Evolutionary conservation across 2,113 vertebrate genomes (phyloP), one percentile per base, ranked within the genome.

Genomic region (Columbina picui): DNA sequence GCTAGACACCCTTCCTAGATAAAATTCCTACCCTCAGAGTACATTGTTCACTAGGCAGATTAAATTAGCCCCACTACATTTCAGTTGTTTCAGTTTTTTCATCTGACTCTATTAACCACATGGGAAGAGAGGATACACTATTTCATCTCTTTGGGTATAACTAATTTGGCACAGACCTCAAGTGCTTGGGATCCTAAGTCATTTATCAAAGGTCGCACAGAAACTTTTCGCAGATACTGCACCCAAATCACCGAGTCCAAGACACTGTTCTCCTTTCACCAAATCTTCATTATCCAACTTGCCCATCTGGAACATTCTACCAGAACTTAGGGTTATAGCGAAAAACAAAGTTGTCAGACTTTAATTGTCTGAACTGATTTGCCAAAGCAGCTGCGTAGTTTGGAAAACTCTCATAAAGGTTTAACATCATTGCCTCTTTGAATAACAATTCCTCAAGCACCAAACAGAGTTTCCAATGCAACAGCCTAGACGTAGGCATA

Each of bases 341-440:
- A 34, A 77, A 91, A 93, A 91, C 38, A 5, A 77, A 92, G 68
- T 34, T 81, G 73, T 91, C 81, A 87, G 47, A 36, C 69, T 79
- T 95, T 82, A 45, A 77, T 53, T 23, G 2, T 59, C 56, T 69
- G 67, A 91, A 85, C 3, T 1, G 89, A 80, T 92, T 71, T 79
- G 78, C 45, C 39, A 30, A 88, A 95, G 73, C 32, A 67, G 59
- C 60, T 94, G 41, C 27, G 63, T 55, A 70, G 47, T 57, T 93
- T 55, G 43, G 78, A 84, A 89, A 73, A 84, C 56, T 50, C 87
- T 86, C 84, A 56, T 10, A 8, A 47, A 86, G 34, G 13, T 63
- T 91, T 73, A 87, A 74, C 63, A 55, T 63, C 81, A 94, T 43
- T 91, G 52, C 32, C 41, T 89, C 52, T 84, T 71, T 15, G 50